A percentile compares a stretch with the other conserved stretches of the same genome.
phyloP scores from a whole-genome alignment of 2,888 invertebrate genomes.

The Balanococcus diminutus region DNA sequence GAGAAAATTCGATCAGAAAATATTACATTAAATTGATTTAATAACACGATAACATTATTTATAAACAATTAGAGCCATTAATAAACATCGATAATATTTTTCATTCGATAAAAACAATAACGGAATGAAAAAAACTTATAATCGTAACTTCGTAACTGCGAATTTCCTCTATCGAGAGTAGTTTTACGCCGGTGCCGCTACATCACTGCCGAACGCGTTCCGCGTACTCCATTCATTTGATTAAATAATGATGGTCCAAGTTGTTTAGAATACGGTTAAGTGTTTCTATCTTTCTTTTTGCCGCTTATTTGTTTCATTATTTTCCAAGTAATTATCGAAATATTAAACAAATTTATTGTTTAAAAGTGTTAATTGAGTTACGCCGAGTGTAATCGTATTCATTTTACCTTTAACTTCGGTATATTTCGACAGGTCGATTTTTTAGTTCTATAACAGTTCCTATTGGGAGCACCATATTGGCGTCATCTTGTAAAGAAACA shows the following conservation, averaged over 20 bases:
- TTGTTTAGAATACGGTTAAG: conserved; percentile 50
- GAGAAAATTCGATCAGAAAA: too few relatives aligned
- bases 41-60: too few relatives aligned
- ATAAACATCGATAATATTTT: too few relatives aligned
- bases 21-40: too few relatives aligned
- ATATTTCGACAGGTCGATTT: conserved; percentile 28
- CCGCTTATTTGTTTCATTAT: conserved; percentile 41
- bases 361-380: conserved; percentile 29
- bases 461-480: conserved; percentile 52
- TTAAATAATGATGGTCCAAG: conserved; percentile 43
- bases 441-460: conserved; percentile 37
- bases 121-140: too few relatives aligned
- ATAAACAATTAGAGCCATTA: too few relatives aligned
- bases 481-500: conserved; percentile 55
- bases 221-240: conserved; percentile 51
- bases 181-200: not conserved
- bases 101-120: too few relatives aligned
- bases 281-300: conserved; percentile 50
- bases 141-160: too few relatives aligned
- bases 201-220: conserved; percentile 35
- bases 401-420: conserved; percentile 35
- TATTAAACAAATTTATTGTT: conserved; percentile 47
- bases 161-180: too few relatives aligned
- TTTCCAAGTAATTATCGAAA: not conserved
- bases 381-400: not conserved